A percentile compares a stretch with the other conserved stretches of the same genome.
Conservation (phyloP, 2,888 invertebrate genomes). For the Vanessa cardui region DNA sequence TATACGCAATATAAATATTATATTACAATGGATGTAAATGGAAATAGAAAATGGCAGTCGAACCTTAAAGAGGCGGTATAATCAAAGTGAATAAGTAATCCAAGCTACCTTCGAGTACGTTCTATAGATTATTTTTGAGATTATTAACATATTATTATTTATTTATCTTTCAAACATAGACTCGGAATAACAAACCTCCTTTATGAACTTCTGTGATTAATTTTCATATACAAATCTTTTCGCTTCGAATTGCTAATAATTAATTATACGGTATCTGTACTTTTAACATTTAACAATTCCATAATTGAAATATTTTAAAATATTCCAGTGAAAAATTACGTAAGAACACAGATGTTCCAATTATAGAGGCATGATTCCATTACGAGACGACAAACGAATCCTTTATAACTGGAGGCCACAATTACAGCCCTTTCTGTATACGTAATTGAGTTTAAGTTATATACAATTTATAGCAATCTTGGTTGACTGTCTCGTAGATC, state of each 20-base stretch:
- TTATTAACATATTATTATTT: background rate
- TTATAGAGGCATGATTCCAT: conserved; percentile 15
- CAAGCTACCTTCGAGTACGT: too few species aligned
- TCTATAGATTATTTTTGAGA: background rate
- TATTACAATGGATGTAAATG: too few species aligned
- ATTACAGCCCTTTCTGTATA: background rate
- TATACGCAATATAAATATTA: too few species aligned
- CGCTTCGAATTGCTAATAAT: background rate
- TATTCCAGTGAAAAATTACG: background rate
- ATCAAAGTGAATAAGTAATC: background rate
- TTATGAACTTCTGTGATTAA: background rate
- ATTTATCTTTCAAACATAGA: too few species aligned
- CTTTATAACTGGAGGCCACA: conserved; percentile 15
- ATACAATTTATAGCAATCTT: background rate
- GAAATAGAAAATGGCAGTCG: conserved; percentile 8
- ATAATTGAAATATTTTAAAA: background rate
- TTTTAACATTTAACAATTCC: background rate
- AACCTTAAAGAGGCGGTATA: conserved; percentile 8
- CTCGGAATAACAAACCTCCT: too few species aligned
- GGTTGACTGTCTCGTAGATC: background rate
- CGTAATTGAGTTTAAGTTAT: background rate
- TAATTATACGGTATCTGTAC: background rate
- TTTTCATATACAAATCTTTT: background rate
- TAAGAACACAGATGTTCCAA: background rate
- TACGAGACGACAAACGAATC: conserved; percentile 7